Evolutionary conservation across 2,797 vertebrate species (phyloP), one percentile per base, ranked within the genome.

Genomic region (Hypotaenidia okinawae): DNA sequence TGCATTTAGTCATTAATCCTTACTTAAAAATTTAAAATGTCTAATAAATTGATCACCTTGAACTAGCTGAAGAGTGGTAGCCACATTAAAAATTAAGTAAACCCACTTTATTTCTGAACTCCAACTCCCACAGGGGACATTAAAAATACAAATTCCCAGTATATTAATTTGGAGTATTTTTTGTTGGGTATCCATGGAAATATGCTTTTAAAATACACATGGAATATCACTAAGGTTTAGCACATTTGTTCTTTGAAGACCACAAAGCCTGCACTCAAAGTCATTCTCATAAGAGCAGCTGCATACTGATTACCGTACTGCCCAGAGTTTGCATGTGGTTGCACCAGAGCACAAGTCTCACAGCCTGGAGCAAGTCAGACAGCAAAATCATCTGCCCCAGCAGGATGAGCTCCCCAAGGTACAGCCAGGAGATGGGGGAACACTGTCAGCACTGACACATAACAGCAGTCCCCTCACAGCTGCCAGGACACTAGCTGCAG

Each of bases 301-400:
- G 3, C 13, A 21, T 7, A 13, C 4, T 43, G 35, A 55, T 69
- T 67, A 21, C 2, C 11, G 6, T 23, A 21, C 12, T 15, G 22
- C 14, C 25, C 5, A 3, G 37, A 32, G 49, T 22, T 33, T 30
- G 11, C 6, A 13, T 11, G 13, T 11, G 11, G 16, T 62, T 64
- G 37, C 4, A 10, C 4, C 67, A 70, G 13, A 6, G 64, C 13
- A 2, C 2, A 8, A 51, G 11, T 11, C n/a, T 41, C 43, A 47
- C 13, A 54, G 23, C 12, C 61, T 15, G 18, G 52, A 7, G 23
- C 27, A 24, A 4, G 0, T 1, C 1, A 0, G 33, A n/a, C 33
- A 33, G 30, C 3, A 68, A 23, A 7, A 54, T 37, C 0, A 3
- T 2, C 63, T 16, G 2, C 22, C 18, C 21, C 5, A 11, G 41